Conservation (phyloP, 2,888 invertebrate genomes). For the Melangyna quadrimaculata region DNA sequence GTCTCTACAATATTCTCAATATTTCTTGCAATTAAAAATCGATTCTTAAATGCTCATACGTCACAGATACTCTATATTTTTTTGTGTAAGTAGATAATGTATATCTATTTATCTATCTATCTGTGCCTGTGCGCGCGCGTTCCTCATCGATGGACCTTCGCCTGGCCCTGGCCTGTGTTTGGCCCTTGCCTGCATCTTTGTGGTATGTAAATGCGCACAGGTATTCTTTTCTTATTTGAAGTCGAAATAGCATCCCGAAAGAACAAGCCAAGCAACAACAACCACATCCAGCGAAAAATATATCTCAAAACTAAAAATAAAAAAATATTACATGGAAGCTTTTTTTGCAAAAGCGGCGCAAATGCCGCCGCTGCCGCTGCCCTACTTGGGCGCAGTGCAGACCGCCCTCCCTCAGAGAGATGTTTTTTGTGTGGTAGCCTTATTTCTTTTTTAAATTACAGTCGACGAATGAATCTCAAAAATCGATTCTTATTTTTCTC, state of each 20-base stretch:
- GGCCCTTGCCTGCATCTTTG: neutral
- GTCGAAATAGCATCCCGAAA: constrained; percentile 43
- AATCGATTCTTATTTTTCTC: constrained; percentile 32
- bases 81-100: neutral
- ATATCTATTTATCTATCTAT: constrained; percentile 7
- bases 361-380: constrained; percentile 26
- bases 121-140: constrained; percentile 23
- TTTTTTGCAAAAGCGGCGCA: constrained; percentile 44
- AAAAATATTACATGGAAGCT: constrained; percentile 65
- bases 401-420: constrained; percentile 41
- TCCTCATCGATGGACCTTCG: neutral
- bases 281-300: constrained; percentile 27
- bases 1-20: constrained; percentile 70
- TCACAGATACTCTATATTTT: constrained; percentile 38
- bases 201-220: constrained; percentile 59
- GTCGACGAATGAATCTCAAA: constrained; percentile 43
- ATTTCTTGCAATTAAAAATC: constrained; percentile 70
- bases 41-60: constrained; percentile 65
- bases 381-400: neutral
- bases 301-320: constrained; percentile 51
- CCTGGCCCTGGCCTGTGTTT: neutral
- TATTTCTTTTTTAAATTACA: neutral
- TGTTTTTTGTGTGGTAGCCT: constrained; percentile 35
- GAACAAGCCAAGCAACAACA: constrained; percentile 40
- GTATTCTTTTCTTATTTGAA: constrained; percentile 46